Conservation (phyloP, 2,797 vertebrate genomes). For the Dromococcyx pavoninus region DNA sequence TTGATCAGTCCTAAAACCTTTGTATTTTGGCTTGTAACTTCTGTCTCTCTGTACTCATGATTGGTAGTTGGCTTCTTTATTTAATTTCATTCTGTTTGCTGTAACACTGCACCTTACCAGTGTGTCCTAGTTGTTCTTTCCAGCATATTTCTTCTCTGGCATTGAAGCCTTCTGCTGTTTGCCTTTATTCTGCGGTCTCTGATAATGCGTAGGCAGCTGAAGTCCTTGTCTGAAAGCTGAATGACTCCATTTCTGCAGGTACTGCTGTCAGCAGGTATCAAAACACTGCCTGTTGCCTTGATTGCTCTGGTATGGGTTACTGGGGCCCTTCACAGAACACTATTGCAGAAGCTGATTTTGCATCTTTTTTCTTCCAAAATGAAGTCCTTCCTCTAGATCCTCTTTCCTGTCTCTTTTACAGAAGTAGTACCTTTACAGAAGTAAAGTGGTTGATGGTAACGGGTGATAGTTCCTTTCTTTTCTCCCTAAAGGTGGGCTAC, state of each 20-base stretch:
- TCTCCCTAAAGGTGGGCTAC: not conserved
- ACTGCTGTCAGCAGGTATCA: not conserved
- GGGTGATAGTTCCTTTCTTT: not conserved
- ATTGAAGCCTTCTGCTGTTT: not conserved
- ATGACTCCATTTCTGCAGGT: not conserved
- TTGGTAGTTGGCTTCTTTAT: not conserved
- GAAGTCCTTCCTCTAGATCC: not conserved
- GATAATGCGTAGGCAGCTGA: no score
- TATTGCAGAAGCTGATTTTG: not conserved
- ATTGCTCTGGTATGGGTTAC: no score
- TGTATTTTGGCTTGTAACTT: not conserved
- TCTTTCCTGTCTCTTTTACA: not conserved
- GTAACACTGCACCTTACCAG: not conserved
- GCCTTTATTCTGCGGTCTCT: not conserved
- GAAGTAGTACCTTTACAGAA: not conserved
- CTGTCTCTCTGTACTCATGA: not conserved
- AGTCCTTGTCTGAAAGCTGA: not conserved
- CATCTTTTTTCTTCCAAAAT: not conserved
- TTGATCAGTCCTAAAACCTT: not conserved
- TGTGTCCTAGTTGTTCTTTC: not conserved
- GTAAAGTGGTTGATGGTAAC: not conserved
- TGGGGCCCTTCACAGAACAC: not conserved
- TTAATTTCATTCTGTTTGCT: not conserved
- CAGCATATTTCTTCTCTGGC: not conserved
- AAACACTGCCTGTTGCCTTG: not conserved